phyloP scores from a whole-genome alignment of 2,113 vertebrate species.

The Paramormyrops kingsleyae region DNA sequence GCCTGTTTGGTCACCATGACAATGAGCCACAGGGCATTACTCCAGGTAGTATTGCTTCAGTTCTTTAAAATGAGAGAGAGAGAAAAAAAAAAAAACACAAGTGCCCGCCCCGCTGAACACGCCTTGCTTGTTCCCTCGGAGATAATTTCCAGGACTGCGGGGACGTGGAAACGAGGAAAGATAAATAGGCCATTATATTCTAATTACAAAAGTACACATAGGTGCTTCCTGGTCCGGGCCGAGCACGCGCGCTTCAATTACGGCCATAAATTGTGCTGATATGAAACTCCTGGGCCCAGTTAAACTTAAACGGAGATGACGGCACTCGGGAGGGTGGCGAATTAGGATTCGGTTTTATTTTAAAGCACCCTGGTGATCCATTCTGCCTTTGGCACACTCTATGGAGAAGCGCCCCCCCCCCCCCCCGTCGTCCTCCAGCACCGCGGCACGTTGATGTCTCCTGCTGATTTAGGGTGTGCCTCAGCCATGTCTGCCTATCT shows the following conservation, averaged over 20 bases:
- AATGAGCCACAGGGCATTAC: neutral
- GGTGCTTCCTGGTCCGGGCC: slow-evolving; percentile 17
- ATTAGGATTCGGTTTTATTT: slow-evolving; percentile 11
- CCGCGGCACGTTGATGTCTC: neutral
- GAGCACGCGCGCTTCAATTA: slow-evolving; percentile 14
- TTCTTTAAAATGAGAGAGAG: neutral
- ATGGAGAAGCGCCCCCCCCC: neutral
- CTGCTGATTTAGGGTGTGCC: neutral
- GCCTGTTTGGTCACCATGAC: slow-evolving; percentile 7
- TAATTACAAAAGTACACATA: slow-evolving; percentile 24
- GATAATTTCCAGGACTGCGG: neutral
- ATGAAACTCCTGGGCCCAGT: slow-evolving; percentile 6
- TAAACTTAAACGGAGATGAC: slow-evolving; percentile 4
- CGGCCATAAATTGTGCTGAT: slow-evolving; percentile 13
- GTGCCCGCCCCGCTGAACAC: neutral
- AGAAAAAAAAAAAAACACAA: neutral
- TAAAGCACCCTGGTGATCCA: neutral
- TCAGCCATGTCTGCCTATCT: no score
- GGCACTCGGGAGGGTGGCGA: neutral
- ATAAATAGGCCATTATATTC: slow-evolving; percentile 26
- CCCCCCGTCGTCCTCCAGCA: neutral
- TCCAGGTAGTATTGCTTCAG: neutral
- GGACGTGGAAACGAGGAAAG: slow-evolving; percentile 11
- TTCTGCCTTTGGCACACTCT: neutral
- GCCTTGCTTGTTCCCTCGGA: neutral